Evolutionary conservation across 2,888 invertebrate genomes (phyloP).

Genomic region (Coronaproctus castanopsis): DNA sequence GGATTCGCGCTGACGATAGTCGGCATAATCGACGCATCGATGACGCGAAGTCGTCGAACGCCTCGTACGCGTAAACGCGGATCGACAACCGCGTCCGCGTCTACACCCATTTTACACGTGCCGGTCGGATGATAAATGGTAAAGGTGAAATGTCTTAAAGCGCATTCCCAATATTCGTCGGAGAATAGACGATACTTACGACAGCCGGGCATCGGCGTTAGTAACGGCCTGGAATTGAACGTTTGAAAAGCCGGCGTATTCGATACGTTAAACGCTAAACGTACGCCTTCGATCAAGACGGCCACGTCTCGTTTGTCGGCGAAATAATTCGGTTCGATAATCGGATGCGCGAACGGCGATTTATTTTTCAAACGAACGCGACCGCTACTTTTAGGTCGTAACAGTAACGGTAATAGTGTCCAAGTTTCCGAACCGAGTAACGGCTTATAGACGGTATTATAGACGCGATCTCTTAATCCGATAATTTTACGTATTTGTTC

Average conservation of each 20-base stretch:
- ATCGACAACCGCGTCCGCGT: constrained; percentile 60
- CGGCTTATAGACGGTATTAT: constrained; percentile 68
- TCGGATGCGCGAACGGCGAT: constrained; percentile 63
- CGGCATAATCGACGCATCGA: constrained; percentile 76
- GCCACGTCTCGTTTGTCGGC: constrained; percentile 61
- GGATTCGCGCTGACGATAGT: constrained; percentile 74
- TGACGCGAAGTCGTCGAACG: constrained; percentile 51
- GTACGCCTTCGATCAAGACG: constrained; percentile 62
- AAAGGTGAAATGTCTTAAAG: constrained; percentile 55
- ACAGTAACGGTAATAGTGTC: constrained; percentile 56
- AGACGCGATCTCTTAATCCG: constrained; percentile 55
- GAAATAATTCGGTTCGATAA: constrained; percentile 82
- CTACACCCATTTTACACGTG: constrained; percentile 71
- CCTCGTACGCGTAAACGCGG: constrained; percentile 56
- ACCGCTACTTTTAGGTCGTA: constrained; percentile 73
- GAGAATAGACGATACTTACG: constrained; percentile 34
- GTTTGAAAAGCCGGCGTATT: constrained; percentile 57
- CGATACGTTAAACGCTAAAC: constrained; percentile 58
- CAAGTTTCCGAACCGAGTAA: constrained; percentile 57
- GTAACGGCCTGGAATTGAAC: constrained; percentile 57
- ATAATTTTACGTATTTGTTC: constrained; percentile 57
- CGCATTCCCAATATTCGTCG: constrained; percentile 74
- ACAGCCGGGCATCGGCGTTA: constrained; percentile 65
- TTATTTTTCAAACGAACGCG: constrained; percentile 60
- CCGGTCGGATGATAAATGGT: constrained; percentile 70